Percentiles rank a stretch among this genome's conserved stretches.
These are phyloP conservation scores for Aspidapion aeneum DNA, from an alignment of 2,888 invertebrate species.

Conservation along the genomic window DNA sequence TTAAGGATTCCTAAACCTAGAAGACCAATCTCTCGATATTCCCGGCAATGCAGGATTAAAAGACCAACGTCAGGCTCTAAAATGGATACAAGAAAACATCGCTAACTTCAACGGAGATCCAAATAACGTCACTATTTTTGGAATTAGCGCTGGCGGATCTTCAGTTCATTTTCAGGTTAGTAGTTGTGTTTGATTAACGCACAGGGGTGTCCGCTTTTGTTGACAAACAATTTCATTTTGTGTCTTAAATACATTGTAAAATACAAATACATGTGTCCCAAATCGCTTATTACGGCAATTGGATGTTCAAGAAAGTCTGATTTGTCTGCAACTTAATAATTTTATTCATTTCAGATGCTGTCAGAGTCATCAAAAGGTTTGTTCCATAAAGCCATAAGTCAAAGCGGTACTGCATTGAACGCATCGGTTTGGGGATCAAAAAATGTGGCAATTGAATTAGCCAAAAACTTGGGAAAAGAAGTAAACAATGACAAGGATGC, in stretches of 20 bases:
- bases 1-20: conserved; percentile 50
- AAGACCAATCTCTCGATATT: conserved; percentile 46
- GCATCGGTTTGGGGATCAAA: conserved; percentile 25
- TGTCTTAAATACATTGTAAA: too few species aligned
- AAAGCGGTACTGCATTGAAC: conserved; percentile 31
- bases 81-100: conserved; percentile 51
- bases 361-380: conserved; percentile 47
- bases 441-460: conserved; percentile 15
- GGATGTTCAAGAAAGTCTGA: too few species aligned
- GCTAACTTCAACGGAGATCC: conserved; percentile 50
- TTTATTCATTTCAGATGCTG: conserved; percentile 32
- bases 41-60: conserved; percentile 53
- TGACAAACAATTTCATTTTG: too few species aligned
- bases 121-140: conserved; percentile 51
- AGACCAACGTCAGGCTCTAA: conserved; percentile 50
- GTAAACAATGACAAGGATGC: not conserved
- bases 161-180: conserved; percentile 48
- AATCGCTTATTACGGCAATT: too few species aligned
- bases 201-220: too few species aligned
- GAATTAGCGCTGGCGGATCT: conserved; percentile 51
- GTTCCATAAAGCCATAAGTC: conserved; percentile 31
- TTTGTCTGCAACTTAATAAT: too few species aligned
- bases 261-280: too few species aligned
- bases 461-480: not conserved
- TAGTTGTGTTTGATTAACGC: not conserved